Evolutionary conservation across 2,888 invertebrate genomes (phyloP).

Genomic region (Cantharis rufa): DNA sequence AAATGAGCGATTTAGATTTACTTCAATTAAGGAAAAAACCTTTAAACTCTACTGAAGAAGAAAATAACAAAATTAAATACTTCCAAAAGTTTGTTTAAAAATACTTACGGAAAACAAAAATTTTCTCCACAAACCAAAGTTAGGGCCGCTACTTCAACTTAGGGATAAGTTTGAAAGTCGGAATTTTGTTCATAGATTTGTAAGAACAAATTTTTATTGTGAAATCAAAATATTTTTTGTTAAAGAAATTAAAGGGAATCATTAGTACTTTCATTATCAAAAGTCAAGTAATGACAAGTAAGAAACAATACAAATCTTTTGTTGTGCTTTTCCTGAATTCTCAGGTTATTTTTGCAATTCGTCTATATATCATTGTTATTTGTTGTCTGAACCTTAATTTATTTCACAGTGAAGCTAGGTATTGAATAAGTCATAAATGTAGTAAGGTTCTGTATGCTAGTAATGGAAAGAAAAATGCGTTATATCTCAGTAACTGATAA

Average conservation of each 20-base stretch:
- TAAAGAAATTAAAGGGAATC: not conserved
- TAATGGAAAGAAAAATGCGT: not conserved
- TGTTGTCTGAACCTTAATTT: not conserved
- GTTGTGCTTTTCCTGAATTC: not conserved
- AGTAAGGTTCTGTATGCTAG: not conserved
- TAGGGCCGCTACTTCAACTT: not conserved
- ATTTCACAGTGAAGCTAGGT: not conserved
- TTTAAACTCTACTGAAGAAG: not conserved
- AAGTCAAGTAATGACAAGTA: not conserved
- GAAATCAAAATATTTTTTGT: not conserved
- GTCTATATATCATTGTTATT: not conserved
- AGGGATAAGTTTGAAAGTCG: not conserved
- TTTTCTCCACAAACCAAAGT: not conserved
- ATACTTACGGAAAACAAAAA: not conserved
- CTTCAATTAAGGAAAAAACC: not conserved
- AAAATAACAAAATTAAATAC: not conserved
- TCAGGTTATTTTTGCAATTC: not conserved
- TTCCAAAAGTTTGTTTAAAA: not conserved
- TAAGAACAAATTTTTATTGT: not conserved
- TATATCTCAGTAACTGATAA: not conserved
- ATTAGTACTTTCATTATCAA: not conserved
- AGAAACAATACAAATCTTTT: not conserved
- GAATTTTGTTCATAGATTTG: not conserved
- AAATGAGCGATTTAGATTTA: not conserved
- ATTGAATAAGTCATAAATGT: not conserved